Conservation (phyloP, 1,140 invertebrate species). For the Hormaphis cornu region DNA sequence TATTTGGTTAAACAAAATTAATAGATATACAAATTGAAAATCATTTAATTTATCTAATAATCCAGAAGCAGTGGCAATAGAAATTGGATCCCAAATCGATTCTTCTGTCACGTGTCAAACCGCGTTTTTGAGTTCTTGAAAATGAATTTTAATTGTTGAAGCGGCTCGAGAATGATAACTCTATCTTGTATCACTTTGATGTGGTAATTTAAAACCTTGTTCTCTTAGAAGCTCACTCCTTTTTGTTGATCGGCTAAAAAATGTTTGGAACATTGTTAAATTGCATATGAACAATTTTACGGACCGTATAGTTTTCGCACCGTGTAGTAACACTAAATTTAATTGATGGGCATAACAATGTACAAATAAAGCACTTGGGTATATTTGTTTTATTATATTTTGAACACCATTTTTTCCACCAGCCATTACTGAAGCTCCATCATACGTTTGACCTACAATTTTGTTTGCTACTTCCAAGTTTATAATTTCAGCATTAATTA, state of each 20-base stretch:
- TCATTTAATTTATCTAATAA: too few relatives aligned
- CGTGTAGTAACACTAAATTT: slow-evolving; percentile 36
- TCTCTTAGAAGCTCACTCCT: neutral
- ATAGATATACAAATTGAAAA: too few relatives aligned
- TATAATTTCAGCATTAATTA: neutral
- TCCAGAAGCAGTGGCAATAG: too few relatives aligned
- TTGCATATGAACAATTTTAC: slow-evolving; percentile 31
- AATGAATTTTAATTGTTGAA: too few relatives aligned
- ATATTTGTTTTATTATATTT: neutral
- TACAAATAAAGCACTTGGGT: slow-evolving; percentile 31
- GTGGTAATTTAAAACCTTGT: neutral
- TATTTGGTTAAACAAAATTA: too few relatives aligned
- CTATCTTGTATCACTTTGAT: too few relatives aligned
- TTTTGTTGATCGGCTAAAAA: slow-evolving; percentile 34
- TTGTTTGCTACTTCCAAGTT: neutral
- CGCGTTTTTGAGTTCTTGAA: too few relatives aligned
- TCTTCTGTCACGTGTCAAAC: too few relatives aligned
- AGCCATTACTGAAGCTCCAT: slow-evolving; percentile 34
- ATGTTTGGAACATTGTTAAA: slow-evolving; percentile 17
- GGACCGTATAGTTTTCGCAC: slow-evolving; percentile 11
- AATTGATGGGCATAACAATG: slow-evolving; percentile 35
- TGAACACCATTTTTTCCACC: slow-evolving; percentile 30
- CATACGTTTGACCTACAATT: slow-evolving; percentile 33
- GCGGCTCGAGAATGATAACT: too few relatives aligned
- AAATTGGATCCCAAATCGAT: too few relatives aligned